A percentile compares a stretch with the other conserved stretches of the same genome.
Evolutionary conservation across 2,888 invertebrate species (phyloP).

Genomic region (Drosophila diplacantha): DNA sequence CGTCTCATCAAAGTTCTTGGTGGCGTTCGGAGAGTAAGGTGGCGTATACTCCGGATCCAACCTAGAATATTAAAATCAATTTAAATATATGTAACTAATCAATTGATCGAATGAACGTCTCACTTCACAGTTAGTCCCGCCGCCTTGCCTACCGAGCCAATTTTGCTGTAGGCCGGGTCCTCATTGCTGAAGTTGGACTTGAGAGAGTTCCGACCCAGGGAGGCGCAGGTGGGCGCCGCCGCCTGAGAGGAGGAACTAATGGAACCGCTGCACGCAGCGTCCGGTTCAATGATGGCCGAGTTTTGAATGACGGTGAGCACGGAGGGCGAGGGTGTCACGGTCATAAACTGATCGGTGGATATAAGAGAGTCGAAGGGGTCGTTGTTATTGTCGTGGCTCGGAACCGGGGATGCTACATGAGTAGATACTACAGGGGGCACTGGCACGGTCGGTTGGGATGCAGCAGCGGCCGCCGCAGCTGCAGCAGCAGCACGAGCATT

Average conservation of each 20-base stretch:
- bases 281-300: constrained; percentile 67
- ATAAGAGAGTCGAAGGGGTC: constrained; percentile 68
- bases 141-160: constrained; percentile 78
- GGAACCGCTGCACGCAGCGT: constrained; percentile 70
- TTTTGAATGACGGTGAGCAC: constrained; percentile 77
- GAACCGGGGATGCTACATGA: constrained; percentile 29
- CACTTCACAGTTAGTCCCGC: constrained; percentile 77
- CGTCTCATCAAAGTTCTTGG: constrained; percentile 78
- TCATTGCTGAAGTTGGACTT: constrained; percentile 78
- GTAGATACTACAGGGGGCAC: constrained; percentile 45
- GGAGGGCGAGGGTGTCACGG: constrained; percentile 75
- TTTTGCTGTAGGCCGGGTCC: constrained; percentile 76
- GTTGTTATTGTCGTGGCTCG: constrained; percentile 50
- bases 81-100: background rate
- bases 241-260: constrained; percentile 72
- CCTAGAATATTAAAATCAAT: background rate
- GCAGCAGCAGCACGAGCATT: constrained; percentile 71
- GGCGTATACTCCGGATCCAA: constrained; percentile 73
- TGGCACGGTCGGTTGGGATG: constrained; percentile 43
- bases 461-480: constrained; percentile 62
- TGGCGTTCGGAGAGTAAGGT: constrained; percentile 72
- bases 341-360: constrained; percentile 64
- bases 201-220: constrained; percentile 77
- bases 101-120: constrained; percentile 18
- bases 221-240: constrained; percentile 67